phyloP scores from a whole-genome alignment of 2,797 vertebrate genomes.

The Taeniopygia guttata region DNA sequence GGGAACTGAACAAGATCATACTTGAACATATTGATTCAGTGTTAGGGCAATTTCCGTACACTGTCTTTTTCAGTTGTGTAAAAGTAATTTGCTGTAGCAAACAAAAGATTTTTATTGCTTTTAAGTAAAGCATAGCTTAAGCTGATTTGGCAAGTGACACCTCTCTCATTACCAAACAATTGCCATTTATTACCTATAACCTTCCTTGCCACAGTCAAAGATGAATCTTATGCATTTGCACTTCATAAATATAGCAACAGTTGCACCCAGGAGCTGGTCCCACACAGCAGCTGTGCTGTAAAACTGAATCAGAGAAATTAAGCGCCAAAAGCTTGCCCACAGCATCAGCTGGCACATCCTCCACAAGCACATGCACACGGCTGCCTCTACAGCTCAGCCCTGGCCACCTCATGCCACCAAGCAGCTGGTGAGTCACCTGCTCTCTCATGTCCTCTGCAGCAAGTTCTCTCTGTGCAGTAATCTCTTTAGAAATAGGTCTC shows the following conservation, averaged over 20 bases:
- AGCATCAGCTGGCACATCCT: constrained; percentile 33
- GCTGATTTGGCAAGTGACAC: neutral
- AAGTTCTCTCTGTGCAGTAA: neutral
- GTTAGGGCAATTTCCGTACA: neutral
- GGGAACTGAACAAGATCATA: neutral
- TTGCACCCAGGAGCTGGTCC: constrained; percentile 17
- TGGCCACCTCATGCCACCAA: neutral
- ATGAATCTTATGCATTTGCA: neutral
- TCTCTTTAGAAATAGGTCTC: neutral
- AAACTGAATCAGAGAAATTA: constrained; percentile 49
- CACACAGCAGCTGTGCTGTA: constrained; percentile 69
- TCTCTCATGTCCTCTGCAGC: neutral
- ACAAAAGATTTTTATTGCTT: neutral
- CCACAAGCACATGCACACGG: neutral
- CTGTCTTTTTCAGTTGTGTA: neutral
- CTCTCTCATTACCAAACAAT: neutral
- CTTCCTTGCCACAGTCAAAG: neutral
- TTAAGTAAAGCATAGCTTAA: neutral
- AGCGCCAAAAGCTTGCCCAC: constrained; percentile 18
- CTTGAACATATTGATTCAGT: neutral
- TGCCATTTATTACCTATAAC: neutral
- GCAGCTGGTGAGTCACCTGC: neutral
- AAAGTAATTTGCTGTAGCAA: neutral
- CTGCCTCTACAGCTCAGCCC: constrained; percentile 8
- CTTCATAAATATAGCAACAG: constrained; percentile 33